Conservation (phyloP, 2,888 invertebrate species). For the Mythimna ferrago region DNA sequence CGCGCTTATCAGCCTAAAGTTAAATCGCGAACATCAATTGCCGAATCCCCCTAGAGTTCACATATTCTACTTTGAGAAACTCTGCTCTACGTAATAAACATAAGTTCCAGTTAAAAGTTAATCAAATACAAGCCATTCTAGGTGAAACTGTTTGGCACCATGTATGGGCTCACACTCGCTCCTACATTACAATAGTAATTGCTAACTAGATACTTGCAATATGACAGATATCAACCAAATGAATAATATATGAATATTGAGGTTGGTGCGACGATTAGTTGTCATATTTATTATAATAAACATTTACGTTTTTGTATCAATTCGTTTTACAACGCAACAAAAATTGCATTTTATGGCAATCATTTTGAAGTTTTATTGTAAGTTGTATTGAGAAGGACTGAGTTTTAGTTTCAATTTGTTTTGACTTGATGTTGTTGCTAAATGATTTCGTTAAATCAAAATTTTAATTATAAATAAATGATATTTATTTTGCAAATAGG, state of each 20-base stretch:
- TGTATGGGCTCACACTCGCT: constrained; percentile 24
- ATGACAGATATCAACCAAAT: constrained; percentile 6
- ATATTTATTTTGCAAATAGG: too few species aligned
- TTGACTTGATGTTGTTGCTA: constrained; percentile 3
- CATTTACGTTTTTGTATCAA: constrained; percentile 39
- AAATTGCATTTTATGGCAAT: constrained; percentile 30
- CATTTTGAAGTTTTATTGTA: constrained; percentile 21
- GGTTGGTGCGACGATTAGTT: constrained; percentile 11
- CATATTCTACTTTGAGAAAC: not conserved
- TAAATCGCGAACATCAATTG: too few species aligned
- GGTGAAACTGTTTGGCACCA: constrained; percentile 25
- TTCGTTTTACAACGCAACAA: constrained; percentile 44
- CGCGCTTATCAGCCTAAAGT: too few species aligned
- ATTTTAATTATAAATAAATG: constrained; percentile 1
- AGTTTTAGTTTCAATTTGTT: constrained; percentile 9
- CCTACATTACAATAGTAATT: constrained; percentile 27
- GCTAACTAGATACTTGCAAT: constrained; percentile 13
- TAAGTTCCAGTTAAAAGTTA: constrained; percentile 38
- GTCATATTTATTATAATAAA: constrained; percentile 37
- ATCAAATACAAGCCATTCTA: constrained; percentile 47
- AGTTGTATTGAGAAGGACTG: constrained; percentile 9
- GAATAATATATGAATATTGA: constrained; percentile 12
- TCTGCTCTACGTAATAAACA: constrained; percentile 17
- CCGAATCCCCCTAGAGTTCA: too few species aligned
- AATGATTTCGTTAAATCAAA: not conserved